Evolutionary conservation across 2,888 invertebrate genomes (phyloP).

Genomic region (Hyposoter dolosus): DNA sequence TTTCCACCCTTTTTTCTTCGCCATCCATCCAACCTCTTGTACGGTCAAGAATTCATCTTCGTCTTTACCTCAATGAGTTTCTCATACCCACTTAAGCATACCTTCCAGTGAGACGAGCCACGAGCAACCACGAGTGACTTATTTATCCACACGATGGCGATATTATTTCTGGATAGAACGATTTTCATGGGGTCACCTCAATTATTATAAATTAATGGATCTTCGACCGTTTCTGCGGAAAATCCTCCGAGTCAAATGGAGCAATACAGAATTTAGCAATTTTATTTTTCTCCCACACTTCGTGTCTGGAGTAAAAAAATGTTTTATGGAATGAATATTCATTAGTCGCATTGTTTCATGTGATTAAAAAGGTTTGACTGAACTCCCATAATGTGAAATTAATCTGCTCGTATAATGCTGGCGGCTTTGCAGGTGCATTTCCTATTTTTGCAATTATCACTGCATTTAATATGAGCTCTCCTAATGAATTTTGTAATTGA

Average conservation of each 20-base stretch:
- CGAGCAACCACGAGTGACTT: neutral
- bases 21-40: constrained; percentile 13
- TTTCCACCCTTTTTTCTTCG: neutral
- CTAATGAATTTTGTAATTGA: neutral
- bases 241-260: neutral
- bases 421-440: neutral
- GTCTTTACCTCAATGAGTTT: constrained; percentile 26
- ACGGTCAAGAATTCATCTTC: constrained; percentile 58
- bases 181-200: neutral
- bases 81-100: neutral
- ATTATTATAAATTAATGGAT: neutral
- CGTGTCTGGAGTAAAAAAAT: neutral
- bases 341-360: neutral
- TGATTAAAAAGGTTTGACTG: neutral
- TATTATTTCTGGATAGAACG: neutral
- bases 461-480: neutral
- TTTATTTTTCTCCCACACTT: neutral
- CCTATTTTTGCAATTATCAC: neutral
- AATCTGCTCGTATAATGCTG: neutral
- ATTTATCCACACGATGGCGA: neutral
- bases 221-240: neutral
- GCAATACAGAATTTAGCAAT: neutral
- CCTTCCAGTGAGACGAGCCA: neutral
- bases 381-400: neutral
- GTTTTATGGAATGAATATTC: neutral